Evolutionary conservation across 2,113 vertebrate species (phyloP).

Genomic region (Tragelaphus imberbis): DNA sequence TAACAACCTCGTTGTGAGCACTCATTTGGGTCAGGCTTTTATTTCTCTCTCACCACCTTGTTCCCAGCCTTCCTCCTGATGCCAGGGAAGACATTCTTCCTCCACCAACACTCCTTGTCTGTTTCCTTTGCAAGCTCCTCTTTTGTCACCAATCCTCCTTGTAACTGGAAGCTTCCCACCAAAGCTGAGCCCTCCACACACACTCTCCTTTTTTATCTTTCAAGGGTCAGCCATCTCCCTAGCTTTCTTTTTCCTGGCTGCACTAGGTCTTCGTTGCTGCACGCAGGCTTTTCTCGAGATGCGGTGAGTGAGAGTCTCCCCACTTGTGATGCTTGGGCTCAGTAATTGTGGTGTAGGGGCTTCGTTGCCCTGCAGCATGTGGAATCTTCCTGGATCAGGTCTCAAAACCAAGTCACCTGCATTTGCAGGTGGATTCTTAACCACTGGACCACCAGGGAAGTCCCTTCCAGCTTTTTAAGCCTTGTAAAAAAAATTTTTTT

Average conservation of each 20-base stretch:
- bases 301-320: not conserved
- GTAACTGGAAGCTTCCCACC: not conserved
- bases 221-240: not conserved
- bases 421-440: not conserved
- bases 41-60: not conserved
- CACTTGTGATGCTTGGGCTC: not conserved
- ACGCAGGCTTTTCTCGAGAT: not conserved
- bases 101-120: rapidly evolving
- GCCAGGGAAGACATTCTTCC: not conserved
- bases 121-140: not conserved
- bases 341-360: not conserved
- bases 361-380: not conserved
- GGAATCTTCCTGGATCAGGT: not conserved
- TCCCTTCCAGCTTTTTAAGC: not conserved
- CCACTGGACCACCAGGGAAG: not conserved
- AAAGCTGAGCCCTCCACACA: too few relatives aligned
- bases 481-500: not conserved
- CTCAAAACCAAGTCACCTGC: not conserved
- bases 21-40: not conserved
- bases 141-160: not conserved
- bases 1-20: not conserved
- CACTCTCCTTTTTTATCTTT: not conserved
- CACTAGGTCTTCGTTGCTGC: not conserved
- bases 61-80: not conserved
- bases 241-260: not conserved